phyloP scores from a whole-genome alignment of 2,797 vertebrate genomes.

The Crenuchus spilurus region DNA sequence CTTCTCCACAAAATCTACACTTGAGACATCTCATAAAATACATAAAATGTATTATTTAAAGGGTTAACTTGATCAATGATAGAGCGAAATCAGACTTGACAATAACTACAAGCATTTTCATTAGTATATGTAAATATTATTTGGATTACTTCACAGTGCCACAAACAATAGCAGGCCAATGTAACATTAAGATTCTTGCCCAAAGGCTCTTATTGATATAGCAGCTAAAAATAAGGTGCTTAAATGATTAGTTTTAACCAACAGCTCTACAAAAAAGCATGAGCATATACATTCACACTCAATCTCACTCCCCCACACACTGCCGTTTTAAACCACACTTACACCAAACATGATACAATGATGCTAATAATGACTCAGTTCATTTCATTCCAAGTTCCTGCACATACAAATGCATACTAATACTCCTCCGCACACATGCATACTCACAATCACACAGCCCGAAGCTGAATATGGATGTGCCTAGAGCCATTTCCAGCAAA shows the following conservation, averaged over 20 bases:
- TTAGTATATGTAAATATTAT: not conserved
- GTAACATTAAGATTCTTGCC: no score
- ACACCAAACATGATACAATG: not conserved
- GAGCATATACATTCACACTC: not conserved
- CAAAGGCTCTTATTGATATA: no score
- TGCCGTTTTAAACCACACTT: not conserved
- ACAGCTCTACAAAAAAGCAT: not conserved
- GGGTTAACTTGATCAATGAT: not conserved
- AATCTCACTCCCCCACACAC: not conserved
- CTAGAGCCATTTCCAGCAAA: constrained; percentile 45
- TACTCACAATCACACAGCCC: constrained; percentile 26
- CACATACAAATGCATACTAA: not conserved
- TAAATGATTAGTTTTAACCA: no score
- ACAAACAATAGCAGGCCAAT: no score
- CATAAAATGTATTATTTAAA: no score
- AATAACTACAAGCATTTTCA: not conserved
- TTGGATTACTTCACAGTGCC: no score
- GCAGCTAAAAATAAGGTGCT: no score
- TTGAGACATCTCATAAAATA: no score
- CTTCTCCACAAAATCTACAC: no score
- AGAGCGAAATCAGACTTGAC: not conserved
- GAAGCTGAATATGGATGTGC: constrained; percentile 35
- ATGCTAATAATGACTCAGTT: constrained; percentile 24
- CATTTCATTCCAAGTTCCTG: not conserved
- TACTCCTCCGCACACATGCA: not conserved